These are phyloP conservation scores for Eptesicus fuscus DNA, from an alignment of 2,113 vertebrate species.

Conservation along the genomic window DNA sequence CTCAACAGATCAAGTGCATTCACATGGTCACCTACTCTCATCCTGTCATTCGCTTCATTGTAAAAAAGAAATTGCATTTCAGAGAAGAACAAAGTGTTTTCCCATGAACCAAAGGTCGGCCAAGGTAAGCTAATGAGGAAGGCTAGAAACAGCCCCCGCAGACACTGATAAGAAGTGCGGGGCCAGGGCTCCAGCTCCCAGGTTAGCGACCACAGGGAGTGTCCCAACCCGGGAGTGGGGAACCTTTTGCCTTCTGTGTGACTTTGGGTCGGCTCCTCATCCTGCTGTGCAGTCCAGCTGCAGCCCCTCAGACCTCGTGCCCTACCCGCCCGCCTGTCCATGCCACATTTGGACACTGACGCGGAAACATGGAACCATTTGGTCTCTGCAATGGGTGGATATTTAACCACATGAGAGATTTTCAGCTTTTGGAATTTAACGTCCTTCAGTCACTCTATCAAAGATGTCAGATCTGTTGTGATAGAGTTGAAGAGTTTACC, in stretches of 20 bases:
- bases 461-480: neutral
- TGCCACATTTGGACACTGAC: rapidly evolving
- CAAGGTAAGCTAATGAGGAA: neutral
- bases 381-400: neutral
- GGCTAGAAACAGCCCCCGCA: too few species aligned
- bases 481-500: neutral
- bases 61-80: neutral
- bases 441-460: neutral
- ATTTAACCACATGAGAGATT: neutral
- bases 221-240: neutral
- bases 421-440: neutral
- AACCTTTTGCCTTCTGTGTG: neutral
- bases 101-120: neutral
- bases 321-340: rapidly evolving
- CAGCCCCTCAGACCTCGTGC: too few species aligned
- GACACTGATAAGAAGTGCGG: neutral
- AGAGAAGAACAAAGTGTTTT: neutral
- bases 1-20: neutral
- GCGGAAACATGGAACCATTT: neutral
- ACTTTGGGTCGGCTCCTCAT: too few species aligned
- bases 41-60: neutral
- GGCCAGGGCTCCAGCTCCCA: neutral
- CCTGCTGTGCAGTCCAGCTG: neutral
- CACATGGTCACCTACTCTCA: neutral
- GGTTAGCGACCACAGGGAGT: neutral